A percentile compares a stretch with the other conserved stretches of the same genome.
phyloP scores from a whole-genome alignment of 2,888 invertebrate species.

The Schizaphis graminum region DNA sequence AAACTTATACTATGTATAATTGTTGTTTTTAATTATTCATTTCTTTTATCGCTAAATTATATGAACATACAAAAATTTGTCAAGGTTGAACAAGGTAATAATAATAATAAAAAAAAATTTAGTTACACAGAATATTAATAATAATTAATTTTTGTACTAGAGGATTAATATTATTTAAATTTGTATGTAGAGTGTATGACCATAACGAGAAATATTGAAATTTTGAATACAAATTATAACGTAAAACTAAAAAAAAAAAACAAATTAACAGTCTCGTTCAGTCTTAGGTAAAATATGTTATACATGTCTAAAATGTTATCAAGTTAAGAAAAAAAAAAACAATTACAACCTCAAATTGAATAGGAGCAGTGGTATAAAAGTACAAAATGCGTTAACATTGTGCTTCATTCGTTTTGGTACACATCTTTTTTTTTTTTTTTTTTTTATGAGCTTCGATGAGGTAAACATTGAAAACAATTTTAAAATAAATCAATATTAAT shows the following conservation, averaged over 20 bases:
- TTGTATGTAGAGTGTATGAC: conserved; percentile 49
- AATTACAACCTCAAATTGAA: conserved; percentile 58
- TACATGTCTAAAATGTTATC: conserved; percentile 59
- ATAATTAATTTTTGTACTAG: conserved; percentile 57
- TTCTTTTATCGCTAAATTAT: conserved; percentile 46
- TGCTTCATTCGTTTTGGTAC: conserved; percentile 45
- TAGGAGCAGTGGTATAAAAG: conserved; percentile 62
- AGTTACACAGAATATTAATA: conserved; percentile 48
- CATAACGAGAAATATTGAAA: conserved; percentile 60
- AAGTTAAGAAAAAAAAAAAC: conserved; percentile 56
- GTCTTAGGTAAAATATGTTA: conserved; percentile 64
- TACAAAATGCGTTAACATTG: conserved; percentile 62
- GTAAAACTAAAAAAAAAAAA: conserved; percentile 63
- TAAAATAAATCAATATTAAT: conserved; percentile 53
- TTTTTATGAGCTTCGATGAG: conserved; percentile 54
- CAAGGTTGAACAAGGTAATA: conserved; percentile 53
- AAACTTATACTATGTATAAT: conserved; percentile 49
- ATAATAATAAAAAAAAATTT: conserved; percentile 38
- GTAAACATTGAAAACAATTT: conserved; percentile 44
- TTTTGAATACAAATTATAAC: conserved; percentile 61
- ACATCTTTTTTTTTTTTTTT: conserved; percentile 15
- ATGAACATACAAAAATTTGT: conserved; percentile 57
- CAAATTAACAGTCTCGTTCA: conserved; percentile 65
- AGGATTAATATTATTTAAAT: conserved; percentile 40
- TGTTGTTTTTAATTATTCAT: conserved; percentile 45